phyloP scores from a whole-genome alignment of 1,140 invertebrate genomes.

The honey bee (Apis mellifera) region DNA sequence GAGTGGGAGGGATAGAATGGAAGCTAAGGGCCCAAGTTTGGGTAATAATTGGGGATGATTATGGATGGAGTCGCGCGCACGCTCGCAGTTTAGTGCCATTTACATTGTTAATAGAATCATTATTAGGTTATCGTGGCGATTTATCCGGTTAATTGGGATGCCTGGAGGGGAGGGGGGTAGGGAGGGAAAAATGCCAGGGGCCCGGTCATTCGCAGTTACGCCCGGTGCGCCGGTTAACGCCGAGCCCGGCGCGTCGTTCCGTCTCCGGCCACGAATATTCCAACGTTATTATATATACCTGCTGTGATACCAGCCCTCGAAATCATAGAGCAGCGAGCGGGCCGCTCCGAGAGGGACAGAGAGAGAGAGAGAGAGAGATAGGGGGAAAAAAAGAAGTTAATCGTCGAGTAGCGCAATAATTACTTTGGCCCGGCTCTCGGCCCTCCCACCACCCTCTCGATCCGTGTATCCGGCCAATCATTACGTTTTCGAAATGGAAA shows the following conservation, averaged over 20 bases:
- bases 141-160: constrained; percentile 45
- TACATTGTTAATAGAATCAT: constrained; percentile 73
- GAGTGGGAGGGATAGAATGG: background rate
- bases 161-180: no score
- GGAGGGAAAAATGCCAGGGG: background rate
- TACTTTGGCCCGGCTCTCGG: constrained; percentile 55
- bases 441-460: background rate
- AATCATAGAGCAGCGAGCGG: constrained; percentile 73
- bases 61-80: background rate
- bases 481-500: background rate
- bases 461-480: background rate
- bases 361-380: no score
- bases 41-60: constrained; percentile 25
- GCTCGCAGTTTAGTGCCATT: constrained; percentile 50
- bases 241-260: background rate
- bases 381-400: constrained; percentile 72
- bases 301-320: constrained; percentile 67
- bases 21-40: constrained; percentile 12
- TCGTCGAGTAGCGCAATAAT: constrained; percentile 72
- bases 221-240: background rate
- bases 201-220: background rate
- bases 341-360: constrained; percentile 35
- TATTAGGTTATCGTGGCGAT: constrained; percentile 59
- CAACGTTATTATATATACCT: constrained; percentile 69
- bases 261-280: constrained; percentile 33